These are phyloP conservation scores for Dione juno DNA, from an alignment of 2,888 invertebrate genomes.

Conservation along the genomic window DNA sequence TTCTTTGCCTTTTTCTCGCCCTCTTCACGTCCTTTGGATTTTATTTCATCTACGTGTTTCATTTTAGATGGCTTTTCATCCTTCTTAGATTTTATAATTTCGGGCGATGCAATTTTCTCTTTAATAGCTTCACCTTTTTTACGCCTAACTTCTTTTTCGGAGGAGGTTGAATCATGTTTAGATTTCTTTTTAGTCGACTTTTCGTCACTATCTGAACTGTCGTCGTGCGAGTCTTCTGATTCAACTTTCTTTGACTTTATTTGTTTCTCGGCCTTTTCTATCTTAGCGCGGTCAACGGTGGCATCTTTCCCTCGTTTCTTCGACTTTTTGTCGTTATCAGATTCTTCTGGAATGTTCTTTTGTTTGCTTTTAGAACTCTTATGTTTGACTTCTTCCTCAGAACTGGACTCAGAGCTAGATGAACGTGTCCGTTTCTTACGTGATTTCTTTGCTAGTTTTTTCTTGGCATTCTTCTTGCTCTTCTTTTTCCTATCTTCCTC, in stretches of 20 bases:
- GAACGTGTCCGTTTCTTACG: slow-evolving; percentile 77
- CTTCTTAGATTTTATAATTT: slow-evolving; percentile 66
- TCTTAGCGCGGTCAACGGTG: slow-evolving; percentile 64
- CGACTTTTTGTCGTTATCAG: slow-evolving; percentile 72
- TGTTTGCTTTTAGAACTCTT: slow-evolving; percentile 76
- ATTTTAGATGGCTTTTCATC: slow-evolving; percentile 76
- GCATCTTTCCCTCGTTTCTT: slow-evolving; percentile 73
- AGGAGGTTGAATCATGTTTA: slow-evolving; percentile 73
- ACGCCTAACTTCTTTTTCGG: slow-evolving; percentile 74
- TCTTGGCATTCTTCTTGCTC: slow-evolving; percentile 76
- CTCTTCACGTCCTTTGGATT: slow-evolving; percentile 84
- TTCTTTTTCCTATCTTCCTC: slow-evolving; percentile 80
- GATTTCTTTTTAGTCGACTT: slow-evolving; percentile 80
- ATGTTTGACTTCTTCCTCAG: slow-evolving; percentile 79
- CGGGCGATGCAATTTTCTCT: slow-evolving; percentile 70
- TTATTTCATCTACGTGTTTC: slow-evolving; percentile 80
- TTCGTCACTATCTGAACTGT: slow-evolving; percentile 78
- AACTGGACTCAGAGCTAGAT: slow-evolving; percentile 79
- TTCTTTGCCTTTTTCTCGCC: slow-evolving; percentile 85
- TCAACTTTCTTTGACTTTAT: slow-evolving; percentile 70
- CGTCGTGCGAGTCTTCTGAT: slow-evolving; percentile 74
- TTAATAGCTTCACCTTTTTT: slow-evolving; percentile 70
- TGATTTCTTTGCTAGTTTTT: slow-evolving; percentile 75
- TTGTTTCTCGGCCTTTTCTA: slow-evolving; percentile 70
- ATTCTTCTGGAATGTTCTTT: slow-evolving; percentile 79